Base-by-base conservation (phyloP, 2,888 invertebrate genomes). In the Conomelus anceps region DNA sequence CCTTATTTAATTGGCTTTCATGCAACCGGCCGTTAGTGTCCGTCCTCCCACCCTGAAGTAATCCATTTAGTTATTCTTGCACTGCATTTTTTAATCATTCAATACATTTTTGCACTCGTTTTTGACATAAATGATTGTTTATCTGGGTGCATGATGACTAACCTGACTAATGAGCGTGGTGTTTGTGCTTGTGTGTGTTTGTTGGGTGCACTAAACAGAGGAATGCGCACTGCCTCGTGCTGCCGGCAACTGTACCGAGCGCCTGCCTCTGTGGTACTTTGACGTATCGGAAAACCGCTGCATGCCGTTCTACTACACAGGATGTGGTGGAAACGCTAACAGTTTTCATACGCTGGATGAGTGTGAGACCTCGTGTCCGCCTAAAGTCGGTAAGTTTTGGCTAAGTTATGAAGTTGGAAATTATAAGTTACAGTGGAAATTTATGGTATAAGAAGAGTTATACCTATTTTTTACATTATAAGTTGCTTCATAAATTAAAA, bases 291-390 rank as follows among this genome's bases (percentile, higher is more conserved):
- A 97, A 93, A 96, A 97, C 94, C 95, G 97, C 91, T 99, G 99
- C 95, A 95, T 97, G 94, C 98, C 98, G 88, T 99, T 98, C 95
- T 97, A 98, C 95, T 98, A 97, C 94, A 96, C 96, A 91, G 98
- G 98, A 91, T 99, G 98, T 94, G 96, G 96, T 91, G 98, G 98
- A 92, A 98, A 98, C 94, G 95, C 94, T 92, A 99, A 99, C 94
- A 96, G 96, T 93, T 99, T 97, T 94, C 94, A 94, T 91, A 95
- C 95, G 92, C 95, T 95, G 93, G 95, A 95, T 91, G 95, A 95
- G 92, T 98, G 98, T 93, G 95, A 96, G 92, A 94, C 94, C 90
- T 95, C 95, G 92, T 98, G 98, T 93, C 98, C 98, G 34, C 95
- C 95, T 91, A 95, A 95, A 93, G 95, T 96, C 92, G 96, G 97